Percentiles rank a stretch among this genome's conserved stretches.
Conservation (phyloP, 64 coral and sea anemone genomes). For the Actinia tenebrosa region DNA sequence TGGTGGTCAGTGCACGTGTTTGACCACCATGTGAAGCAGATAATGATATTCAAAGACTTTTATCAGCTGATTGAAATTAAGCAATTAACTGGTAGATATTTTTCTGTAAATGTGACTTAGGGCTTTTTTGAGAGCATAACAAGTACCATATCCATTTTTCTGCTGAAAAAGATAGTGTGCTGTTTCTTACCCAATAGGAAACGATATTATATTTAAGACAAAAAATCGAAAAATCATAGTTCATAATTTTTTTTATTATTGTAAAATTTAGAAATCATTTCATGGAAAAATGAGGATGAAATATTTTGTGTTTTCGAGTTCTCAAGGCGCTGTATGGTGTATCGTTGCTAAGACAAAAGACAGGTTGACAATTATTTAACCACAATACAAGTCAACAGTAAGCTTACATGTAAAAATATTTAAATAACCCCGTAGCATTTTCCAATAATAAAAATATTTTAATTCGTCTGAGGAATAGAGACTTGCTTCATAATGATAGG, state of each 20-base stretch:
- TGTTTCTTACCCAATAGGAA: background rate
- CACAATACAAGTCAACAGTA: background rate
- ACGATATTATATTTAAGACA: background rate
- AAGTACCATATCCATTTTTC: background rate
- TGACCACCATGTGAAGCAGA: too few relatives aligned
- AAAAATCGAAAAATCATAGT: background rate
- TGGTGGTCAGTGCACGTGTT: too few relatives aligned
- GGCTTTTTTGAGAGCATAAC: background rate
- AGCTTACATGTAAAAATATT: background rate
- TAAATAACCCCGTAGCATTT: background rate
- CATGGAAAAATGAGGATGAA: background rate
- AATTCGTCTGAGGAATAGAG: background rate
- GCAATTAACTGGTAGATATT: too few relatives aligned
- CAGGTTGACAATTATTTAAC: background rate
- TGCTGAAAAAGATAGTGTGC: background rate
- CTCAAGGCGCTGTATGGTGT: background rate
- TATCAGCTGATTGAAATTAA: background rate
- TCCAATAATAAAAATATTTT: background rate
- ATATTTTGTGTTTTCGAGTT: background rate
- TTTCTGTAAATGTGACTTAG: too few relatives aligned
- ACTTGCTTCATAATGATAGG: background rate
- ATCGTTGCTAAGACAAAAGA: background rate
- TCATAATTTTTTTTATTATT: background rate
- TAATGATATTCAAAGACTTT: background rate
- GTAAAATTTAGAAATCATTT: background rate